Evolutionary conservation across 2,113 vertebrate genomes (phyloP), one percentile per base, ranked within the genome.

Genomic region (Toxostoma redivivum): DNA sequence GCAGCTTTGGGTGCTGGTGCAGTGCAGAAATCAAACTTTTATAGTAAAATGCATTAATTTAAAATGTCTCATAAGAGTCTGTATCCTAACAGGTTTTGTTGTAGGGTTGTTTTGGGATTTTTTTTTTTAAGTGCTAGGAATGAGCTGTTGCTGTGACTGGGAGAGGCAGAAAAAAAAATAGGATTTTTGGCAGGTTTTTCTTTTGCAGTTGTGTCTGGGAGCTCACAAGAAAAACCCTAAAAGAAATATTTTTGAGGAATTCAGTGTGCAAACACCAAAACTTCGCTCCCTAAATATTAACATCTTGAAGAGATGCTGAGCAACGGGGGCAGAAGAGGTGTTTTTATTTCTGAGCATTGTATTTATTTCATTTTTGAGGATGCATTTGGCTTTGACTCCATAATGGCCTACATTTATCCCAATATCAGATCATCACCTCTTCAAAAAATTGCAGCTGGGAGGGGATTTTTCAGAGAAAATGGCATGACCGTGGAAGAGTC

Each of bases 71-170:
- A 11, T 31, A 54, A 67, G 44, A 58, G 3, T 73, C 11, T 37
- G 10, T 25, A 69, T n/a, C 20, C 38, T 60, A 45, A 56, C 4
- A 65, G 10, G 6, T 53, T 76, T 80, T 80, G 4, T 45, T 11
- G 2, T 15, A n/a, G 1, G 17, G 7, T 7, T 51, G 9, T 4
- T 48, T 67, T 27, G 56, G 9, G 12, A 9, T 8, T 7, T 30
- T 13, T 2, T 14, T 57, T 87, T 53, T 62, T 86, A 70, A 85
- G 64, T 54, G 44, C 30, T 51, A 70, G 64, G 88, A 91, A 88
- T 77, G 27, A 94, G 47, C 37, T 90, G 74, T 73, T 86, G 12
- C 35, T 94, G 28, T 33, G 80, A 58, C 24, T 62, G 82, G 30
- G 47, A 65, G 88, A 70, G 45, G n/a, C 37, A 22, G 1, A 57